Conservation (phyloP, 2,797 vertebrate genomes). For the Alosa sapidissima region DNA sequence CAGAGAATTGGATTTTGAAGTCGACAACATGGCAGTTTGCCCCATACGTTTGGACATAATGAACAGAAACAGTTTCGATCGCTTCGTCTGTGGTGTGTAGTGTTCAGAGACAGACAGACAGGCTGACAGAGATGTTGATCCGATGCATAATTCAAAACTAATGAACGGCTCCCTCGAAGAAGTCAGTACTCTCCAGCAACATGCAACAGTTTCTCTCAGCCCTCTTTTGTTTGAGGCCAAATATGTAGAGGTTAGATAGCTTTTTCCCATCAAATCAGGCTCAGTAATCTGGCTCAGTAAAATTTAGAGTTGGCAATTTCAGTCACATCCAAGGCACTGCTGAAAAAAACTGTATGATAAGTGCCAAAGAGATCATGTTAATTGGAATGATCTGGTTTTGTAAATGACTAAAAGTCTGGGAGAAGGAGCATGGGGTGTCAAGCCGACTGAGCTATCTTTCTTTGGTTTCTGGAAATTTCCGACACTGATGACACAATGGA, state of each 20-base stretch:
- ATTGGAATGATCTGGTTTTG: neutral
- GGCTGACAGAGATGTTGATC: neutral
- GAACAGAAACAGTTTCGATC: neutral
- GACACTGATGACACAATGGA: neutral
- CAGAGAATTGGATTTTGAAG: constrained; percentile 17
- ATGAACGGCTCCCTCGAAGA: neutral
- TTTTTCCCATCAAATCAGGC: neutral
- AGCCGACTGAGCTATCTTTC: neutral
- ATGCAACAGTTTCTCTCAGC: neutral
- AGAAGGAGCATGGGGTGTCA: neutral
- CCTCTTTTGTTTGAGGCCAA: neutral
- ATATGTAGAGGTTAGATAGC: neutral
- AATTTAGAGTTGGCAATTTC: neutral
- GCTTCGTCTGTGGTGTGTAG: neutral
- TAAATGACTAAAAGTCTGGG: neutral
- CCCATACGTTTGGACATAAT: neutral
- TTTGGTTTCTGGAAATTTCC: neutral
- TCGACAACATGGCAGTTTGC: neutral
- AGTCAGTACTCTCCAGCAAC: neutral
- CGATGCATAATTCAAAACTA: neutral
- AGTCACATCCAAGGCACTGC: neutral
- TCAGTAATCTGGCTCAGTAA: neutral
- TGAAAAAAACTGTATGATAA: neutral
- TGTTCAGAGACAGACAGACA: neutral
- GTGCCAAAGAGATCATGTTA: neutral